phyloP scores from a whole-genome alignment of 2,113 vertebrate species.

The Oreochromis spilurus region DNA sequence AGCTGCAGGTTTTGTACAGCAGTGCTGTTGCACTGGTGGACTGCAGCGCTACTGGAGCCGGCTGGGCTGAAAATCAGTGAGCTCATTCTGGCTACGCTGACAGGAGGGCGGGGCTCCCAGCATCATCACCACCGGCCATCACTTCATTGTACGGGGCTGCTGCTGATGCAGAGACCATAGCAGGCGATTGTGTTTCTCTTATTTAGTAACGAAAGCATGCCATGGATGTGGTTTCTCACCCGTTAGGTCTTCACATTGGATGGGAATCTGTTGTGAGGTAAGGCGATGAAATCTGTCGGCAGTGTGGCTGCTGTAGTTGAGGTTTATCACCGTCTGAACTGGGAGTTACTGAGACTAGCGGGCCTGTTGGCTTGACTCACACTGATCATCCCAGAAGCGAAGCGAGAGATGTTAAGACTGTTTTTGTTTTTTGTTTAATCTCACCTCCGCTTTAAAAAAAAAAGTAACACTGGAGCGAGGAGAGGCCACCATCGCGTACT shows the following conservation, averaged over 20 bases:
- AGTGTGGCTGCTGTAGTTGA: not conserved
- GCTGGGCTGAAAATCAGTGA: constrained; percentile 41
- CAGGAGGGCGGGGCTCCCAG: constrained; percentile 70
- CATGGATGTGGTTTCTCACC: constrained; percentile 30
- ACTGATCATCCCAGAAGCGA: not conserved
- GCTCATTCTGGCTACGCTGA: constrained; percentile 53
- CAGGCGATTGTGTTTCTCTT: not conserved
- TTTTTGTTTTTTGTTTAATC: not conserved
- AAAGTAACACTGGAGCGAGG: not conserved
- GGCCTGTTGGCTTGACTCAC: constrained; percentile 29
- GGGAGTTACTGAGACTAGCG: constrained; percentile 16
- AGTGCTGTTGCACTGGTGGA: not conserved
- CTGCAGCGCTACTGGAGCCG: constrained; percentile 18
- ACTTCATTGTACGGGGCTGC: constrained; percentile 65
- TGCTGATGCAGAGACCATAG: constrained; percentile 67
- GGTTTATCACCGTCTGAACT: not conserved
- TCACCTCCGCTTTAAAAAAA: not conserved
- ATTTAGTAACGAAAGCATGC: not conserved
- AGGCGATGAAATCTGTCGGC: not conserved
- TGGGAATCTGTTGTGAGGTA: constrained; percentile 52
- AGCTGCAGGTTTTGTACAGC: not conserved
- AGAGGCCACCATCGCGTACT: rapidly evolving
- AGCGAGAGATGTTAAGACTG: not conserved
- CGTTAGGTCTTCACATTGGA: not conserved
- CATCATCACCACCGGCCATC: constrained; percentile 68